phyloP scores from a whole-genome alignment of 2,888 invertebrate species.

The Sipha maydis region DNA sequence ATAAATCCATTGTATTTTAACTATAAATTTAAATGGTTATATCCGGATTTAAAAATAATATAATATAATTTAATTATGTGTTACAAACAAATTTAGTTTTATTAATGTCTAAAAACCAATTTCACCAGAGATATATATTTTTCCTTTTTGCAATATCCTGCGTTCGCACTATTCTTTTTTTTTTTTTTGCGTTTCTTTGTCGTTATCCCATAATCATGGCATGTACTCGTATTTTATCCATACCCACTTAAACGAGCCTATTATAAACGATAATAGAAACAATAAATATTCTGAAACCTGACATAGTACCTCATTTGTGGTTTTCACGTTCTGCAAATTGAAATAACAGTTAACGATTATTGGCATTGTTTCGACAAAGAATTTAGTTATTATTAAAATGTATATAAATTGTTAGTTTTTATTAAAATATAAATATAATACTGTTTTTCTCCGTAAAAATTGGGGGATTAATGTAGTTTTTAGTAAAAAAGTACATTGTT shows the following conservation, averaged over 20 bases:
- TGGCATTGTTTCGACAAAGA: neutral
- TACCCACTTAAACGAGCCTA: conserved; percentile 41
- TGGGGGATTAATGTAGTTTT: no score
- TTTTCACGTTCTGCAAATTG: neutral
- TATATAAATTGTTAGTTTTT: no score
- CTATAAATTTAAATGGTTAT: no score
- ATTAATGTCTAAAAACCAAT: conserved; percentile 35
- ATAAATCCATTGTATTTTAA: no score
- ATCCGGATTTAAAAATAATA: neutral
- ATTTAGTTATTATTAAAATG: neutral
- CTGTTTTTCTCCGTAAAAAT: no score
- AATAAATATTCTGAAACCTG: conserved; percentile 19
- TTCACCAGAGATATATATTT: neutral
- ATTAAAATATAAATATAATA: no score
- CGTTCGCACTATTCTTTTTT: conserved; percentile 11
- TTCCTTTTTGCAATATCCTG: conserved; percentile 19
- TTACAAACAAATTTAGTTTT: conserved; percentile 19
- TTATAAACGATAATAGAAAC: conserved; percentile 37
- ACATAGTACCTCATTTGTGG: conserved; percentile 15
- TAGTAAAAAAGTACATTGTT: no score
- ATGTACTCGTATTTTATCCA: conserved; percentile 15
- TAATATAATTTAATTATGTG: conserved; percentile 1
- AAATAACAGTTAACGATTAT: neutral
- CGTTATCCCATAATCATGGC: conserved; percentile 11
- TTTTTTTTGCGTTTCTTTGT: conserved; percentile 12